phyloP scores from a whole-genome alignment of 2,888 invertebrate genomes.

The Urechis unicinctus region DNA sequence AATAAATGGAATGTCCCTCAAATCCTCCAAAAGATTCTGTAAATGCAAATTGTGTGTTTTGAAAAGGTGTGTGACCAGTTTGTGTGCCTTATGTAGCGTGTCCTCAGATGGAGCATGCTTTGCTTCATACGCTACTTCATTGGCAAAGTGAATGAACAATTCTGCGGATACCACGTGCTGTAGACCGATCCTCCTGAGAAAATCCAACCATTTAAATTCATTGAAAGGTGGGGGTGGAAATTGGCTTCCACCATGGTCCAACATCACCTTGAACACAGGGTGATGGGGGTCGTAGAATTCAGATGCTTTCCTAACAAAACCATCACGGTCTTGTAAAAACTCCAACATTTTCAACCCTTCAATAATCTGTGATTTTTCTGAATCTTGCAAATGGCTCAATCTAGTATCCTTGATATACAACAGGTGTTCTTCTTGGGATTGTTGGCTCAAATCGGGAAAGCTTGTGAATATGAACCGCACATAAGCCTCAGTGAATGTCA shows the following conservation, averaged over 20 bases:
- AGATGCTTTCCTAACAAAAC: slow-evolving; percentile 4
- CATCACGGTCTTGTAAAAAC: slow-evolving; percentile 18
- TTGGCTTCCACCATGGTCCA: slow-evolving; percentile 4
- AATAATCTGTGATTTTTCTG: slow-evolving; percentile 15
- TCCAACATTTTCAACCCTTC: slow-evolving; percentile 13
- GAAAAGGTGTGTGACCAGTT: slow-evolving; percentile 22
- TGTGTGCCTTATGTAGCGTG: slow-evolving; percentile 20
- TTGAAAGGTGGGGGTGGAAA: slow-evolving; percentile 25
- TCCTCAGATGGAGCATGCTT: slow-evolving; percentile 7
- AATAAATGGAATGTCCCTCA: slow-evolving; percentile 20
- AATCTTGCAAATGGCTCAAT: slow-evolving; percentile 16
- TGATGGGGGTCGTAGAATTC: slow-evolving; percentile 23
- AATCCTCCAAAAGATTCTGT: slow-evolving; percentile 11
- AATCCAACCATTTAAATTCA: slow-evolving; percentile 23
- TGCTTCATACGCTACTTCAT: slow-evolving; percentile 19
- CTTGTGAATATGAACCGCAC: slow-evolving; percentile 20
- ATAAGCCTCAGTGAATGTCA: slow-evolving; percentile 21
- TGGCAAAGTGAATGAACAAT: slow-evolving; percentile 20
- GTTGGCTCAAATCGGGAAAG: slow-evolving; percentile 18
- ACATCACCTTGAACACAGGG: slow-evolving; percentile 21
- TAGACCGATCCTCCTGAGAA: slow-evolving; percentile 19
- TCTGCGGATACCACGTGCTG: slow-evolving; percentile 17
- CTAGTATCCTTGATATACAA: slow-evolving; percentile 20
- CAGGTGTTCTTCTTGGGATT: slow-evolving; percentile 19
- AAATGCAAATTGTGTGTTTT: slow-evolving; percentile 12